Evolutionary conservation across 2,888 invertebrate species (phyloP).

Genomic region (Eristalis arbustorum): DNA sequence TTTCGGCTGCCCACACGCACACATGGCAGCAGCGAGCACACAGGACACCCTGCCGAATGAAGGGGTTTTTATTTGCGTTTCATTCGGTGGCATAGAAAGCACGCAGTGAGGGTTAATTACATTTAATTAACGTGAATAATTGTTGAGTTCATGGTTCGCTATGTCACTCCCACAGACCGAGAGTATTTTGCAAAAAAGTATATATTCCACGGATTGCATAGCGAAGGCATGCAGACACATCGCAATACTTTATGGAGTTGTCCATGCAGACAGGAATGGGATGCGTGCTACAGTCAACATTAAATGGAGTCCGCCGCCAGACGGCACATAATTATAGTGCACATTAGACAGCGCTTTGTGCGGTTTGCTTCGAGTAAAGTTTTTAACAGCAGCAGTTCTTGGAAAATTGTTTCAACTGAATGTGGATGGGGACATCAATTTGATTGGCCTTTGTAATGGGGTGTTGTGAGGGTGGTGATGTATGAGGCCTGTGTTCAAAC

Average conservation of each 20-base stretch:
- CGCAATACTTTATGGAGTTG: background rate
- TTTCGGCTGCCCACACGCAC: background rate
- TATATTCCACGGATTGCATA: background rate
- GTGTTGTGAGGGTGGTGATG: too few relatives aligned
- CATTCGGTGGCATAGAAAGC: background rate
- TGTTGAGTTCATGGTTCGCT: background rate
- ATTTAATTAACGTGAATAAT: conserved; percentile 47
- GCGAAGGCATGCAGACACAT: background rate
- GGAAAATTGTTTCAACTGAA: too few relatives aligned
- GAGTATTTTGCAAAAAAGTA: background rate
- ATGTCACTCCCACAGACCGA: too few relatives aligned
- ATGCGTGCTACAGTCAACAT: background rate
- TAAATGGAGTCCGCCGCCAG: background rate
- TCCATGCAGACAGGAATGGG: background rate
- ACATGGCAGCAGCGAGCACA: background rate
- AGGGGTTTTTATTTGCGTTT: background rate
- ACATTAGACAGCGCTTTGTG: background rate
- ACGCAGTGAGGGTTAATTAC: conserved; percentile 26
- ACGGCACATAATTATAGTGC: background rate
- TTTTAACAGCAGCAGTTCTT: too few relatives aligned
- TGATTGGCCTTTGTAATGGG: too few relatives aligned
- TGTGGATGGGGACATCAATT: too few relatives aligned
- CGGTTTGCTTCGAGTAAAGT: background rate
- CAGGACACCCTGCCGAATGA: background rate
- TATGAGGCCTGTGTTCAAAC: too few relatives aligned